Evolutionary conservation across 2,888 invertebrate genomes (phyloP).

Genomic region (Drosophila merina): DNA sequence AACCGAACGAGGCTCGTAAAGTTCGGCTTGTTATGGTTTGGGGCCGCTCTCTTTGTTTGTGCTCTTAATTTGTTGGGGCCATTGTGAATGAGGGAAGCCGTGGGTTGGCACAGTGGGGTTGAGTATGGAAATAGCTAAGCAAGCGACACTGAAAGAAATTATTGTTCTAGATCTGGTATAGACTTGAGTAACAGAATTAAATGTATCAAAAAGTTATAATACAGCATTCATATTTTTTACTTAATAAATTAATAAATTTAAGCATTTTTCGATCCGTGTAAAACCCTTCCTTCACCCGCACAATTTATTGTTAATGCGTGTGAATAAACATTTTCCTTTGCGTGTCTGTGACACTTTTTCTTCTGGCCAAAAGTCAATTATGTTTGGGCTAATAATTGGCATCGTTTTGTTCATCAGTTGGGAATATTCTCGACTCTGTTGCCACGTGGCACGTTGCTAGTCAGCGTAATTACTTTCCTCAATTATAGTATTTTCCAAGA

Average conservation of each 20-base stretch:
- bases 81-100: constrained; percentile 38
- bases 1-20: constrained; percentile 54
- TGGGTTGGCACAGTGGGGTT: not conserved
- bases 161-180: too few species aligned
- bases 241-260: too few species aligned
- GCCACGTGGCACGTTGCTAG: constrained; percentile 21
- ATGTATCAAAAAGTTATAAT: not conserved
- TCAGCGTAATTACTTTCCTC: constrained; percentile 33
- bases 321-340: constrained; percentile 40
- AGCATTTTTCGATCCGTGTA: too few species aligned
- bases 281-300: not conserved
- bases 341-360: constrained; percentile 41
- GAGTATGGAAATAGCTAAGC: not conserved
- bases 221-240: too few species aligned
- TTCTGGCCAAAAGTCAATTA: constrained; percentile 38
- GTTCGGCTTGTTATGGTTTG: constrained; percentile 70
- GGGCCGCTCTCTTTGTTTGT: constrained; percentile 20
- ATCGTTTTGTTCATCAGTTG: constrained; percentile 17
- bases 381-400: constrained; percentile 44
- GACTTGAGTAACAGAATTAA: not conserved
- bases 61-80: not conserved
- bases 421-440: constrained; percentile 9
- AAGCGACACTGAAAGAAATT: not conserved
- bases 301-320: constrained; percentile 68
- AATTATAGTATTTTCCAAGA: constrained; percentile 15